Evolutionary conservation across 2,888 invertebrate species (phyloP).

Genomic region (Steinernema hermaphroditum): DNA sequence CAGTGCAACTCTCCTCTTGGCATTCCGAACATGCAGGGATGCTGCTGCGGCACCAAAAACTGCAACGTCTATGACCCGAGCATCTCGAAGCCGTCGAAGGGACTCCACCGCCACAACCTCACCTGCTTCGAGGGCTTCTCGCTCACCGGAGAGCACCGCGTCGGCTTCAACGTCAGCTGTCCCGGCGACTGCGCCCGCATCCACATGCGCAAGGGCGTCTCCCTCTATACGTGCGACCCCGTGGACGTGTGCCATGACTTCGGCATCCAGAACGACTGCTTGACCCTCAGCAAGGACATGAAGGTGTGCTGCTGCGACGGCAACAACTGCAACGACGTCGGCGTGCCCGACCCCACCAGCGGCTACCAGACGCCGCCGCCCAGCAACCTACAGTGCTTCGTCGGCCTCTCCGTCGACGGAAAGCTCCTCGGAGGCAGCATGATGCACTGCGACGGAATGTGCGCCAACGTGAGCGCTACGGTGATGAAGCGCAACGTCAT

Average conservation of each 20-base stretch:
- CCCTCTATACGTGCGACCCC: conserved; percentile 33
- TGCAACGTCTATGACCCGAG: background rate
- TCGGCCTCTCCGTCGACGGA: conserved; percentile 15
- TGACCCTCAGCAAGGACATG: background rate
- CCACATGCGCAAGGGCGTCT: background rate
- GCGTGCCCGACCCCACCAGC: background rate
- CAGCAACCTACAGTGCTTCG: conserved; percentile 29
- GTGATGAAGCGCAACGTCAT: background rate
- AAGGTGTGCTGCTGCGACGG: conserved; percentile 29
- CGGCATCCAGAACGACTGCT: conserved; percentile 14
- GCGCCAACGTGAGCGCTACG: conserved; percentile 16
- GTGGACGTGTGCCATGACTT: conserved; percentile 26
- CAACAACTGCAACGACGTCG: conserved; percentile 25
- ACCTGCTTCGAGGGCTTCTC: conserved; percentile 33
- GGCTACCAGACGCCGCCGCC: conserved; percentile 1
- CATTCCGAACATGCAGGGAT: background rate
- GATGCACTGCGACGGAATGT: conserved; percentile 34
- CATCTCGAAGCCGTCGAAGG: background rate
- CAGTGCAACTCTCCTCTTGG: too few species aligned
- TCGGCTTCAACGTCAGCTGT: conserved; percentile 15
- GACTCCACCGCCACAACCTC: background rate
- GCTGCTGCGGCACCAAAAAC: background rate
- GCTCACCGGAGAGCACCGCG: background rate
- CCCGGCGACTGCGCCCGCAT: conserved; percentile 32
- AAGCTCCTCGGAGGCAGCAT: conserved; percentile 10